Conservation (phyloP, 92 coral and sea anemone genomes). For the Zoanthus solanderi region DNA sequence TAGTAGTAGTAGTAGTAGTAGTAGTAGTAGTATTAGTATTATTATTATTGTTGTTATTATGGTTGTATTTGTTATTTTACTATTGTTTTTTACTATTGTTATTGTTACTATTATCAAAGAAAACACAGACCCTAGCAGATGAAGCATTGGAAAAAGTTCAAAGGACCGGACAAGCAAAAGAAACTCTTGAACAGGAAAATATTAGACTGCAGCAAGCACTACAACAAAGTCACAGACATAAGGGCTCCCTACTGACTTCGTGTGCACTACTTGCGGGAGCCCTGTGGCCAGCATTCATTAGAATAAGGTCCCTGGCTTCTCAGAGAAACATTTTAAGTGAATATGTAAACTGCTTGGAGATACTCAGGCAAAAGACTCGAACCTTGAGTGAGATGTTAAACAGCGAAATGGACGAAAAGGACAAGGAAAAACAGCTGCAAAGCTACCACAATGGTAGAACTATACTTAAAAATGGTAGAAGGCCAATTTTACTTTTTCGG, state of each 20-base stretch:
- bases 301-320: conserved; percentile 83
- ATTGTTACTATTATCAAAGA: conserved; percentile 51
- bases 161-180: conserved; percentile 87
- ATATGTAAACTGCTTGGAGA: conserved; percentile 72
- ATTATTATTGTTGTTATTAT: too few species aligned
- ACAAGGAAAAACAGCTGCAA: conserved; percentile 60
- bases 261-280: conserved; percentile 95
- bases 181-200: conserved; percentile 89
- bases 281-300: conserved; percentile 91
- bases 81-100: not conserved
- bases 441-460: conserved; percentile 33
- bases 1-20: too few species aligned
- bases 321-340: conserved; percentile 86
- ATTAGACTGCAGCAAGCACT: conserved; percentile 76
- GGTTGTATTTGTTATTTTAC: too few species aligned
- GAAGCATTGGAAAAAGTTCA: conserved; percentile 96
- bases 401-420: conserved; percentile 74
- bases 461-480: conserved; percentile 69
- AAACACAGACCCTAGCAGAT: conserved; percentile 93
- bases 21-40: too few species aligned
- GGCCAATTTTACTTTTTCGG: conserved; percentile 85
- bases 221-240: conserved; percentile 80
- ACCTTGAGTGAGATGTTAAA: conserved; percentile 90
- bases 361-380: conserved; percentile 80
- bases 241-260: conserved; percentile 75